Percentiles rank a stretch among this genome's conserved stretches.
These are phyloP conservation scores for Thymelicus sylvestris DNA, from an alignment of 2,888 invertebrate genomes.

Conservation along the genomic window DNA sequence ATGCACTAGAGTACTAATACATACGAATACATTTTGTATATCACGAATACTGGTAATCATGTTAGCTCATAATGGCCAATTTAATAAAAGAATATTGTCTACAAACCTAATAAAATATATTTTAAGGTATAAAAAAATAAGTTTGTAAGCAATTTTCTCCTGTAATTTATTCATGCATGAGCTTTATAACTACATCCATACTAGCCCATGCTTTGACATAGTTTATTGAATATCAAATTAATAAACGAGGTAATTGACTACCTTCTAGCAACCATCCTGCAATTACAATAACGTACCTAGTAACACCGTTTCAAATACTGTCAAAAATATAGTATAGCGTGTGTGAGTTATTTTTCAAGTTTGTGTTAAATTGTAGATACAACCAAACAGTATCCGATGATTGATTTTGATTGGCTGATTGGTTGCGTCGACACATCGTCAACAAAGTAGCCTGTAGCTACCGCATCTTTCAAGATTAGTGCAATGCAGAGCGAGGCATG, in stretches of 20 bases:
- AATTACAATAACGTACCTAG: not conserved
- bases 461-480: slow-evolving; percentile 65
- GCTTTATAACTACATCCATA: not conserved
- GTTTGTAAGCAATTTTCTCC: not conserved
- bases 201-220: too few species aligned
- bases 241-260: not conserved
- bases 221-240: too few species aligned
- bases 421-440: slow-evolving; percentile 75
- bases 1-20: too few species aligned
- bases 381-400: slow-evolving; percentile 83
- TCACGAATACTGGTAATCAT: not conserved
- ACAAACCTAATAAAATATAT: slow-evolving; percentile 1
- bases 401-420: slow-evolving; percentile 85
- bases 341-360: slow-evolving; percentile 63
- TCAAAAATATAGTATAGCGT: slow-evolving; percentile 27
- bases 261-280: not conserved
- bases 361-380: slow-evolving; percentile 83
- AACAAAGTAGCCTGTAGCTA: slow-evolving; percentile 69
- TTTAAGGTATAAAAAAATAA: slow-evolving; percentile 3
- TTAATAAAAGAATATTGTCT: not conserved
- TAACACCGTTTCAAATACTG: too few species aligned
- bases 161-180: not conserved
- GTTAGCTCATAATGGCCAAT: too few species aligned
- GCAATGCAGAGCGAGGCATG: slow-evolving; percentile 57
- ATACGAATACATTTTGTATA: not conserved